Percentiles rank a stretch among this genome's conserved stretches.
Evolutionary conservation across 2,797 vertebrate species (phyloP).

Genomic region (Delichon dasypus): DNA sequence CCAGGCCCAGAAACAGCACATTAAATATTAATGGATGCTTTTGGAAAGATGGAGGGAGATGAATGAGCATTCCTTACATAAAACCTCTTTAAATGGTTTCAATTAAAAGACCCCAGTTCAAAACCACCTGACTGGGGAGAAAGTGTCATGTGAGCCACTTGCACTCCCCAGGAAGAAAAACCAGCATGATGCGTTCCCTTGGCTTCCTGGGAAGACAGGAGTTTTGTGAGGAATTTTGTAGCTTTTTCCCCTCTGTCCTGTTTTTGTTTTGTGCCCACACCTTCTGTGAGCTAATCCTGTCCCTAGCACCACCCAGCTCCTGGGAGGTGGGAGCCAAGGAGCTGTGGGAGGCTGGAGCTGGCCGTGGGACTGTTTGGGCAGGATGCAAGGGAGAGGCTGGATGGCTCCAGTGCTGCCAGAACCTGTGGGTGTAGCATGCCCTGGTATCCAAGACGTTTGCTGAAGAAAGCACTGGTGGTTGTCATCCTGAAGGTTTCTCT

Average conservation of each 20-base stretch:
- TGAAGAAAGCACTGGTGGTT: neutral
- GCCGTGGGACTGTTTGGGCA: neutral
- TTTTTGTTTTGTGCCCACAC: neutral
- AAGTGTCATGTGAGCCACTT: neutral
- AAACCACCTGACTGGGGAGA: neutral
- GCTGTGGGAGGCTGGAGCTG: neutral
- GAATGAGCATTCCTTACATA: neutral
- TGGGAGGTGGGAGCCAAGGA: neutral
- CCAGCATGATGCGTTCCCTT: fast-evolving
- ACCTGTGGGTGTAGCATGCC: neutral
- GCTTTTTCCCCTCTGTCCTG: neutral
- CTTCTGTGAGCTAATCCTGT: neutral
- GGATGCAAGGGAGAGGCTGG: neutral
- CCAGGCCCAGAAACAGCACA: neutral
- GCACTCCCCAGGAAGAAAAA: neutral
- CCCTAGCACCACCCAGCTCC: neutral
- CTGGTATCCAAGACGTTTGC: neutral
- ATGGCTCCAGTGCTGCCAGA: neutral
- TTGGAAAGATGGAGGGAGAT: neutral
- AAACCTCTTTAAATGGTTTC: neutral
- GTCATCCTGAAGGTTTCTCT: neutral
- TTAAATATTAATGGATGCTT: neutral
- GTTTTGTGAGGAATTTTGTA: neutral
- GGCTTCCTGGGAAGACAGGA: neutral
- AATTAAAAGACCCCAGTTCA: neutral